Evolutionary conservation across 2,888 invertebrate genomes (phyloP).

Genomic region (Stratiomys singularior): DNA sequence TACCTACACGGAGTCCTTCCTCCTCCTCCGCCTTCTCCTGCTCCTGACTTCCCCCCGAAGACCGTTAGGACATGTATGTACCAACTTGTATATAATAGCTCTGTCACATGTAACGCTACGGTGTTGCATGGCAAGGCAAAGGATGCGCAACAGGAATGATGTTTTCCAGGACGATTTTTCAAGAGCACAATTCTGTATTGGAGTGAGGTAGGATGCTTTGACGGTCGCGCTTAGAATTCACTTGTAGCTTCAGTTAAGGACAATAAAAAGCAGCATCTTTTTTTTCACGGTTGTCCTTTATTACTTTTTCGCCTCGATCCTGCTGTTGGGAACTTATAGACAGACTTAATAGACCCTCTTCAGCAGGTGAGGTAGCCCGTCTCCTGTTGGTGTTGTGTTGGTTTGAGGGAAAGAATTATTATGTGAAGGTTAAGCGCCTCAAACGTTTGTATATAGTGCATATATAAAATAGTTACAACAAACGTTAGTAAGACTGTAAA

Average conservation of each 20-base stretch:
- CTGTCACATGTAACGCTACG: conserved; percentile 16
- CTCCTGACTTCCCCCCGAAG: conserved; percentile 25
- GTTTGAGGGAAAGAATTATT: conserved; percentile 18
- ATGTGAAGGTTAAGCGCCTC: conserved; percentile 28
- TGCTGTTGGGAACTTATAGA: conserved; percentile 18
- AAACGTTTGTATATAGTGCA: background rate
- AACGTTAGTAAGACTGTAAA: too few species aligned
- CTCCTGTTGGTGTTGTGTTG: too few species aligned
- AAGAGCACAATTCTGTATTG: background rate
- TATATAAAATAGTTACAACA: background rate
- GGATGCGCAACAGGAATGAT: conserved; percentile 51
- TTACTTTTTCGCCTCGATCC: background rate
- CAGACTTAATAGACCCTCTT: conserved; percentile 18
- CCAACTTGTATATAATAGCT: background rate
- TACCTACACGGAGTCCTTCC: background rate
- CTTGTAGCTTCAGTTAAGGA: conserved; percentile 41
- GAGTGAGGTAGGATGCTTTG: background rate
- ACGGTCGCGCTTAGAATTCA: conserved; percentile 9
- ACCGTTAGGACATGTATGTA: background rate
- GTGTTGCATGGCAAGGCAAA: conserved; percentile 16
- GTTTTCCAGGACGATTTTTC: conserved; percentile 30
- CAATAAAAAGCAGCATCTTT: background rate
- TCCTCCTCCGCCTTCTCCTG: too few species aligned
- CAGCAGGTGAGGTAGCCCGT: background rate
- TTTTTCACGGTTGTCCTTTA: conserved; percentile 6